Base-by-base conservation (phyloP, 2,888 invertebrate species). In the Ceriagrion tenellum region DNA sequence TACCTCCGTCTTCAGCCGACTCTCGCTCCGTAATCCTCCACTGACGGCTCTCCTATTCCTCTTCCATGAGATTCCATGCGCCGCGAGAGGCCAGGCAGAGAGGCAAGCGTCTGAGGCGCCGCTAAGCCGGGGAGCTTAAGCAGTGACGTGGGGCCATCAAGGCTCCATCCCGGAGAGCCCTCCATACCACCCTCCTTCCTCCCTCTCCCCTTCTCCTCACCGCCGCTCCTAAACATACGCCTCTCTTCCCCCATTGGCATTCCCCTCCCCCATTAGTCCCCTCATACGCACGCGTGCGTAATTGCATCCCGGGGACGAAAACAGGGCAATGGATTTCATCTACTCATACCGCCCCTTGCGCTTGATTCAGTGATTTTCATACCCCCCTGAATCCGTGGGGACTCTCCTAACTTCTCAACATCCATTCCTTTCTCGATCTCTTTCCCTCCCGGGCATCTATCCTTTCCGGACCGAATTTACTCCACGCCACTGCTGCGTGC, bases 31-130 rank as follows among this genome's bases (percentile, higher is more conserved):
- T 89, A 89, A 89, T 89, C 89, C 89, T 88, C 89, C 55, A 26
- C 89, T 89, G 89, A 89, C 89, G 89, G 89, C n/a, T 89, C 89
- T 89, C 89, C 89, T 89, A 89, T 89, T 89, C 89, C 89, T 89
- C 89, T 89, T 89, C 81, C 55, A 55, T 16, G 89, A 89, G 89
- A 55, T 81, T 81, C 81, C 55, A 55, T 55, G 89, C n/a, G 26
- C 55, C 20, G 88, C 69, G 16, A 30, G 89, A n/a, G n/a, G 89
- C 55, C 47, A 26, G 26, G 89, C 47, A 0, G 89, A 26, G 55
- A 55, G 89, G 47, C 55, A 4, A 20, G 89, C 26, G 55, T 55
- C 89, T 55, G 89, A 16, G 89, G 89, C 47, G 89, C 89, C 89
- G 55, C 89, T 89, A 89, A 89, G 55, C 89, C 55, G 47, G 35